Conservation (phyloP, 2,113 vertebrate genomes). For the Marmota flaviventris region DNA sequence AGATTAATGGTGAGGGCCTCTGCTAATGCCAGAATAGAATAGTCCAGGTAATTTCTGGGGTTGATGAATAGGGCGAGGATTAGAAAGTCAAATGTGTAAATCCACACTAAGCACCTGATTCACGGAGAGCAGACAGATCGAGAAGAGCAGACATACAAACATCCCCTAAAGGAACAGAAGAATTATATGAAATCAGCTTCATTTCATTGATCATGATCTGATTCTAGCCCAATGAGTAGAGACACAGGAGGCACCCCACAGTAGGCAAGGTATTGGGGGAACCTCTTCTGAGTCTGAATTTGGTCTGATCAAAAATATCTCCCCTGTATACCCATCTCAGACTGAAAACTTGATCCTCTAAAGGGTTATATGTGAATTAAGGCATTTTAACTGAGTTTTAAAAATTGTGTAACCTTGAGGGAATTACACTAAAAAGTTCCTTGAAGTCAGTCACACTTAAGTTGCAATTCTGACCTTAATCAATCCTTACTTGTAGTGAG, state of each 20-base stretch:
- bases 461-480: neutral
- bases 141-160: neutral
- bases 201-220: neutral
- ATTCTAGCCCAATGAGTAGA: neutral
- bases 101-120: neutral
- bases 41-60: neutral
- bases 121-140: neutral
- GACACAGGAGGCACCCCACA: neutral
- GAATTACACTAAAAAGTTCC: neutral
- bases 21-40: neutral
- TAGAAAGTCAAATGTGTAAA: neutral
- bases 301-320: neutral
- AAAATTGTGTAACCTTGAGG: neutral
- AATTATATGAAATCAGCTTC: neutral
- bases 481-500: neutral
- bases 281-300: neutral
- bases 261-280: neutral
- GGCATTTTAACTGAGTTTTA: constrained; percentile 1
- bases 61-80: neutral
- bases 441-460: neutral
- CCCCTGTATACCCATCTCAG: neutral
- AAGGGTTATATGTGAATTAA: neutral
- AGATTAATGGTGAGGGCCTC: neutral
- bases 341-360: constrained; percentile 4
- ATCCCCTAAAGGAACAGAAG: neutral